Conservation (phyloP, 2,113 vertebrate species). For the Salvelinus alpinus region DNA sequence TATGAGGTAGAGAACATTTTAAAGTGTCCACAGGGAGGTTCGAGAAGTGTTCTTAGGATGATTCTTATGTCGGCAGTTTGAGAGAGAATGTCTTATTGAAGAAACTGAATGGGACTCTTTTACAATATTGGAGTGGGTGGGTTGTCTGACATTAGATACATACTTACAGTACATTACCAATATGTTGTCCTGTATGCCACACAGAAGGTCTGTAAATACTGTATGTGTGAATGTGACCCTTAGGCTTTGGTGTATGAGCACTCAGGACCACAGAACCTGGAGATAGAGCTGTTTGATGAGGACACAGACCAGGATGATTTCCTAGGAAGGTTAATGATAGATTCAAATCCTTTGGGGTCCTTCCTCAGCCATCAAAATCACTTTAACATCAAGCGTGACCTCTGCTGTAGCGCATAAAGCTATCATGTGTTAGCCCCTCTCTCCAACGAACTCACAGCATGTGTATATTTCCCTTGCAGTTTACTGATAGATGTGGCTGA, state of each 20-base stretch:
- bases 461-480: constrained; percentile 61
- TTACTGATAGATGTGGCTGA: constrained; percentile 82
- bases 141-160: too few species aligned
- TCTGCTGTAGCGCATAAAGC: not conserved
- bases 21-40: too few species aligned
- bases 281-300: constrained; percentile 93
- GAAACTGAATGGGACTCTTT: too few species aligned
- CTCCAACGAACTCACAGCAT: not conserved
- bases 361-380: not conserved
- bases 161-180: too few species aligned
- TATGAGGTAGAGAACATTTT: constrained; percentile 81
- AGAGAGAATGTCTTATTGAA: too few species aligned
- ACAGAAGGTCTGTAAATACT: too few species aligned
- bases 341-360: too few species aligned
- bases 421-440: too few species aligned
- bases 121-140: too few species aligned
- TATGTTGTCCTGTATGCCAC: too few species aligned
- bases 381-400: not conserved
- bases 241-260: constrained; percentile 87
- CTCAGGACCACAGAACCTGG: constrained; percentile 74
- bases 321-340: constrained; percentile 83
- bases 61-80: too few species aligned
- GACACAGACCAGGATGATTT: constrained; percentile 96
- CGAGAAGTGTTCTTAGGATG: too few species aligned
- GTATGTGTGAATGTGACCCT: constrained; percentile 24